phyloP scores from a whole-genome alignment of 2,113 vertebrate species.

The Siphamia tubifer region DNA sequence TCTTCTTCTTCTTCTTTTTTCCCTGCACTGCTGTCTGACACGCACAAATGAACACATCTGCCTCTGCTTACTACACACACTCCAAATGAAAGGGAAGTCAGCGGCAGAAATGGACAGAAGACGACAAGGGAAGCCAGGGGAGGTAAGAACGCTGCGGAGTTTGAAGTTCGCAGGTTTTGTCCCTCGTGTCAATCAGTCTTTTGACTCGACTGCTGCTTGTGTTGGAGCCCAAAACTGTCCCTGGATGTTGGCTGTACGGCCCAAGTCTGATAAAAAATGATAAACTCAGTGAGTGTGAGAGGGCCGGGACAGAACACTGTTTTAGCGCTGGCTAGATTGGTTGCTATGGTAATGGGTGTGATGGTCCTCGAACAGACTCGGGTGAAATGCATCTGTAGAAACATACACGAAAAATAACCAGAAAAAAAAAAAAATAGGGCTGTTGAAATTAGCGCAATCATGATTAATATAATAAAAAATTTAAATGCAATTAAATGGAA shows the following conservation, averaged over 20 bases:
- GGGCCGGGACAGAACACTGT: background rate
- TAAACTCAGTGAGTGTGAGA: background rate
- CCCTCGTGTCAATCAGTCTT: constrained; percentile 36
- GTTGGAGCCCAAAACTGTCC: constrained; percentile 10
- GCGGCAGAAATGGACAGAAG: constrained; percentile 15
- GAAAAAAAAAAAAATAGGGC: too few species aligned
- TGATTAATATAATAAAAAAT: too few species aligned
- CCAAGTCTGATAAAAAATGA: constrained; percentile 24
- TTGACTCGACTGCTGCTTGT: constrained; percentile 1
- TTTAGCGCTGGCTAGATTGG: background rate
- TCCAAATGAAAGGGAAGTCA: constrained; percentile 38
- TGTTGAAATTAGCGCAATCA: too few species aligned
- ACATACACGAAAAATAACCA: too few species aligned
- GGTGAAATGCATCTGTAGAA: background rate
- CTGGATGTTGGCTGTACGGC: background rate
- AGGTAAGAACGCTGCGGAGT: constrained; percentile 6
- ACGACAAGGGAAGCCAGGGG: background rate
- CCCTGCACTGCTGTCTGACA: constrained; percentile 63
- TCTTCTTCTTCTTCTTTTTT: too few species aligned
- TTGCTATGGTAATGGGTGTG: constrained; percentile 13
- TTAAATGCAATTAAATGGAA: too few species aligned
- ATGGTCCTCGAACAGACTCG: background rate
- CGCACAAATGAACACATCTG: constrained; percentile 72
- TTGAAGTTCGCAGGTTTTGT: constrained; percentile 31
- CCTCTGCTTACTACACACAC: constrained; percentile 38